These are phyloP conservation scores for Etia nguti DNA, from an alignment of 2,113 vertebrate genomes.

Conservation along the genomic window DNA sequence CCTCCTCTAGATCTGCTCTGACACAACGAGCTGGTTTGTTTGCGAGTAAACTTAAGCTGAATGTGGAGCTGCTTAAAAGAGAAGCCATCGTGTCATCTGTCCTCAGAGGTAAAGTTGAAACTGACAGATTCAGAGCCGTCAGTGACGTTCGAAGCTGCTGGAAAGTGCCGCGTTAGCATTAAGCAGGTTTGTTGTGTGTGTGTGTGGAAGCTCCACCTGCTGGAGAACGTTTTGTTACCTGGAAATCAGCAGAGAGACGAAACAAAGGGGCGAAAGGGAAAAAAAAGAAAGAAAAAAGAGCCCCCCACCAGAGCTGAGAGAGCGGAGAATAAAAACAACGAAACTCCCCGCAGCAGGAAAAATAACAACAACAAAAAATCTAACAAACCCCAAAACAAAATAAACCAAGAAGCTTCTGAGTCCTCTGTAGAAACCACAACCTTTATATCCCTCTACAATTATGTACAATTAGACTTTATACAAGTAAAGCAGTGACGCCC, in stretches of 20 bases:
- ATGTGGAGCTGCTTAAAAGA: not conserved
- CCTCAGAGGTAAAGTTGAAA: not conserved
- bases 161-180: not conserved
- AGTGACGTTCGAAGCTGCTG: not conserved
- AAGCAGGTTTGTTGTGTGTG: not conserved
- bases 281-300: not conserved
- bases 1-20: not conserved
- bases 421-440: constrained; percentile 87
- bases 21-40: not conserved
- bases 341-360: constrained; percentile 28
- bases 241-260: constrained; percentile 22
- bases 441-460: constrained; percentile 93
- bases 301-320: constrained; percentile 42
- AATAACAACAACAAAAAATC: constrained; percentile 55
- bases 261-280: not conserved
- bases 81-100: not conserved
- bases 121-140: not conserved
- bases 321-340: constrained; percentile 24
- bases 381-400: constrained; percentile 51
- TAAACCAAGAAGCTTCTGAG: constrained; percentile 71
- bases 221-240: constrained; percentile 73
- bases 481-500: constrained; percentile 85
- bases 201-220: constrained; percentile 6
- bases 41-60: not conserved
- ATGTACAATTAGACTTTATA: constrained; percentile 97